Evolutionary conservation across 2,113 vertebrate genomes (phyloP), one percentile per base, ranked within the genome.

Genomic region (Bettongia penicillata): DNA sequence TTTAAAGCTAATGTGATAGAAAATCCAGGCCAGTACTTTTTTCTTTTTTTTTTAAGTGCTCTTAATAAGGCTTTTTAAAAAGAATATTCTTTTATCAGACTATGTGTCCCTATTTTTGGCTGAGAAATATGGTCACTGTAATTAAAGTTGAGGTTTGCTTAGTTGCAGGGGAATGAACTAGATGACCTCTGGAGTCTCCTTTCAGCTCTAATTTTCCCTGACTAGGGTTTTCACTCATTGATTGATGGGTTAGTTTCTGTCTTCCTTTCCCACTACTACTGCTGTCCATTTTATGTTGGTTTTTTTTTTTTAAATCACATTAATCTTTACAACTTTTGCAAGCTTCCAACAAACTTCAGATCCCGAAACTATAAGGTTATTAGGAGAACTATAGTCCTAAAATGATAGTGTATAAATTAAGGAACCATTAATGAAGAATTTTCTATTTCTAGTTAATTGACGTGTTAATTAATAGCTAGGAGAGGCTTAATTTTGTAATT

Each of bases 401-500:
- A 84, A 8, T 84, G 19, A 16, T 43, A 77, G 68, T 48, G 84
- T 51, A 51, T 26, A 95, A 43, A 89, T 49, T 92, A 51, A 93
- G 68, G 28, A 52, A 47, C 53, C 37, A 90, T 89, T 93, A 93
- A 93, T 23, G 28, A 23, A 93, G 91, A 89, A 6, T 61, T 61
- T 52, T 68, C 0, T 53, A 31, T 95, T 96, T 92, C n/a, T 53
- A 94, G 48, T 93, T 26, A 53, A 57, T 16, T 12, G 2, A 90
- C 93, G 90, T 53, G 43, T 92, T 57, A 84, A 84, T 91, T 50
- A 50, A 26, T 22, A 48, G 55, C 53, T 91, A 84, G 49, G 37
- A 91, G n/a, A 94, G 26, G 19, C 94, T 93, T 92, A 92, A 90
- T 77, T 95, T 52, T 94, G 51, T 25, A 52, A 90, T 90, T 93